Conservation (phyloP, 2,113 vertebrate genomes). For the Naja naja region DNA sequence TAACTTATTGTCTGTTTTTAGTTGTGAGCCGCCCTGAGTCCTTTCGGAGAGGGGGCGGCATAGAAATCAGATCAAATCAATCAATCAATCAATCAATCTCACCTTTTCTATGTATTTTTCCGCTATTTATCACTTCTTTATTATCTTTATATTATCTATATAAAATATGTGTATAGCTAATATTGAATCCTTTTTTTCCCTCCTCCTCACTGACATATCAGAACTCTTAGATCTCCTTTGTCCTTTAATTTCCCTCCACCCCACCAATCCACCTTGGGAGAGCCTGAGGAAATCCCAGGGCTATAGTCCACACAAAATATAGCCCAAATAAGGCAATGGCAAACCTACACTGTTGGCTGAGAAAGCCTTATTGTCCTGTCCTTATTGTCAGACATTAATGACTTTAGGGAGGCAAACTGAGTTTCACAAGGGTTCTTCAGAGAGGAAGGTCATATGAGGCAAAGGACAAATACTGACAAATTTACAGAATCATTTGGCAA, state of each 20-base stretch:
- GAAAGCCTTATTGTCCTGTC: not conserved
- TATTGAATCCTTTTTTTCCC: not conserved
- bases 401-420: not conserved
- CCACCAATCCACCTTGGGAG: not conserved
- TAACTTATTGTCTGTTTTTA: too few relatives aligned
- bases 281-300: not conserved
- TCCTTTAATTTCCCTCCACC: not conserved
- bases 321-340: not conserved
- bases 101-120: not conserved
- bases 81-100: too few relatives aligned
- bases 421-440: not conserved
- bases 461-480: not conserved
- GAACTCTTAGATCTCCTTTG: not conserved
- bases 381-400: not conserved
- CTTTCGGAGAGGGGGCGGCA: too few relatives aligned
- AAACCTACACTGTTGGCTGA: not conserved
- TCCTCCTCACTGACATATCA: not conserved
- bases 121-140: not conserved
- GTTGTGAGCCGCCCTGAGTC: too few relatives aligned
- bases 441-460: not conserved
- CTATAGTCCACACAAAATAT: not conserved
- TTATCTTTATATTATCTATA: not conserved
- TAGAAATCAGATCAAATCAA: too few relatives aligned
- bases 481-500: not conserved
- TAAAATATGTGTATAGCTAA: not conserved